A percentile compares a stretch with the other conserved stretches of the same genome.
Evolutionary conservation across 2,113 vertebrate species (phyloP).

Genomic region (Hemiscyllium ocellatum): DNA sequence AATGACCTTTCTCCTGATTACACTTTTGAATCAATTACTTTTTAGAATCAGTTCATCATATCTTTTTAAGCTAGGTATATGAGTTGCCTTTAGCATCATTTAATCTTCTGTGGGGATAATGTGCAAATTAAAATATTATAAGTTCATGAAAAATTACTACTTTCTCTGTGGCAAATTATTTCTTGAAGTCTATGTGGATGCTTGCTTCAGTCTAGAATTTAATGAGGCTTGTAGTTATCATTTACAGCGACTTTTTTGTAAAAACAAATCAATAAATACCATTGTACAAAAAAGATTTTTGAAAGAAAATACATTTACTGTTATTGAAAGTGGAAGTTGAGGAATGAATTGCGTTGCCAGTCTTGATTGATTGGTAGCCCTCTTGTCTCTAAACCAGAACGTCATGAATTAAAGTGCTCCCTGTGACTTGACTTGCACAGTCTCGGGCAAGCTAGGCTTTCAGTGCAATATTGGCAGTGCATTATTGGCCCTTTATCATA

Average conservation of each 20-base stretch:
- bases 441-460: background rate
- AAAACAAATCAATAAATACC: background rate
- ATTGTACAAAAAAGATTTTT: background rate
- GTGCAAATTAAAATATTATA: background rate
- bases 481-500: background rate
- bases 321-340: background rate
- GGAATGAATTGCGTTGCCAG: background rate
- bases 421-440: background rate
- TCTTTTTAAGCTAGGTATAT: background rate
- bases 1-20: background rate
- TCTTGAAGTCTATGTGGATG: background rate
- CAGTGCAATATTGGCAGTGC: background rate
- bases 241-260: background rate
- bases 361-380: background rate
- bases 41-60: background rate
- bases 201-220: background rate
- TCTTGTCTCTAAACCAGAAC: background rate
- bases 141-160: background rate
- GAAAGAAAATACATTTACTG: background rate
- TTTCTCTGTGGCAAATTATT: background rate
- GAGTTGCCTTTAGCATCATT: background rate
- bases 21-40: background rate
- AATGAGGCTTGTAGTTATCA: background rate
- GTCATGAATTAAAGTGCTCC: background rate
- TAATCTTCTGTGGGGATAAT: background rate